Base-by-base conservation (phyloP, 1,140 invertebrate species). In the Papilio machaon region DNA sequence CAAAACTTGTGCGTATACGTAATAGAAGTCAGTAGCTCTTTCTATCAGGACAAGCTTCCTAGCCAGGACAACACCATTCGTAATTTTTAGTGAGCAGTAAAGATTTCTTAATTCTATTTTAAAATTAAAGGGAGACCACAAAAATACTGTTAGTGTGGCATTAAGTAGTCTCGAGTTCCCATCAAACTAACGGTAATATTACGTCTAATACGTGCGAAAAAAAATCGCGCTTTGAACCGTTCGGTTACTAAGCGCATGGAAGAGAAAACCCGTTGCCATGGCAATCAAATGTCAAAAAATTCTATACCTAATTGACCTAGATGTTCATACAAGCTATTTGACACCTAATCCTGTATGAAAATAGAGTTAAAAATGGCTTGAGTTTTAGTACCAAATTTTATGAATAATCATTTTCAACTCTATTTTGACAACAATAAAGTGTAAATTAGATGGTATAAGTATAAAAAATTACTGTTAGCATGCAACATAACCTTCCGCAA, bases 401-500 rank as follows among this genome's bases (percentile, higher is more conserved):
- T 52, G 23, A 76, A 8, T 52, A 43, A 9, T 79, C 15, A 79
- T 47, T 79, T 43, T 79, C 58, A 79, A 23, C 77, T 64, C 19
- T 79, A 67, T 67, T 49, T 8, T 4, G 17, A 23, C 46, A 60
- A 10, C 3, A 30, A 47, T 79, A 79, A 64, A 60, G 58, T 19
- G 38, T 52, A 67, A 47, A 23, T 46, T 64, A n/a, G n/a, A 46
- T 67, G 8, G 15, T 54, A 10, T 47, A 23, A 67, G 10, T 35
- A 79, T 67, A 79, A 79, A 79, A 78, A 60, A 58, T 43, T 64
- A 64, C 77, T 60, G 77, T 60, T 67, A 79, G 17, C 52, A 43
- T 78, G 76, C 84, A 83, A 83, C 70, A 83, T 83, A 90, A 91
- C 91, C 91, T 92, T 92, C 91, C 84, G 85, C 82, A 85, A 86